A percentile compares a stretch with the other conserved stretches of the same genome.
Conservation (phyloP, 2,797 vertebrate species). For the Lutjanus campechanus region DNA sequence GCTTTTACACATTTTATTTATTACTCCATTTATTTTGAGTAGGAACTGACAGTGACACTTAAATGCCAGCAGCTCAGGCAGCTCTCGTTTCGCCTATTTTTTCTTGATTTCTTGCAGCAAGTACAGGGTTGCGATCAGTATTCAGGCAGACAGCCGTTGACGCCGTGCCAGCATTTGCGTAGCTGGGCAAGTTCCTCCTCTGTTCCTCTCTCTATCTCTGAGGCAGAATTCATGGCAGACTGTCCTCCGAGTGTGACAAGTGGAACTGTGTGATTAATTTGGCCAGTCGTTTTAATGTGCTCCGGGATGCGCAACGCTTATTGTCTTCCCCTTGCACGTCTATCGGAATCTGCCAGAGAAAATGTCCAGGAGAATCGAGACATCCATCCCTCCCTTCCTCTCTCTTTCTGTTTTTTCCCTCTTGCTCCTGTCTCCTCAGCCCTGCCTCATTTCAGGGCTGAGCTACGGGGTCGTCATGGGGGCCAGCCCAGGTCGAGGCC, state of each 20-base stretch:
- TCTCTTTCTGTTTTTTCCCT: conserved; percentile 2
- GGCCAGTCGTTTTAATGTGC: conserved; percentile 84
- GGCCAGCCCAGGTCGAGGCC: conserved; percentile 74
- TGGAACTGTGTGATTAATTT: conserved; percentile 87
- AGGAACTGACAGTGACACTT: conserved; percentile 56
- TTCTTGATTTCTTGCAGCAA: conserved; percentile 61
- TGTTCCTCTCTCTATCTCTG: conserved; percentile 67
- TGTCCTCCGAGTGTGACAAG: conserved; percentile 83
- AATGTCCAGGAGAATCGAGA: conserved; percentile 74
- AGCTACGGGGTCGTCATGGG: conserved; percentile 70
- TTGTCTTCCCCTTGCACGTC: conserved; percentile 80
- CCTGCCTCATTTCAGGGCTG: conserved; percentile 70
- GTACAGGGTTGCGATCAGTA: conserved; percentile 71
- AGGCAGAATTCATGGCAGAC: conserved; percentile 80
- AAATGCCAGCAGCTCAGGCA: conserved; percentile 59
- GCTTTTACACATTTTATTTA: conserved; percentile 47
- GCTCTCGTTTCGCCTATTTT: conserved; percentile 58
- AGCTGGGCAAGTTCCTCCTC: conserved; percentile 69
- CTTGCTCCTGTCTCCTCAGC: conserved; percentile 41
- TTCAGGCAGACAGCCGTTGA: conserved; percentile 77
- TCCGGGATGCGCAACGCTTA: conserved; percentile 79
- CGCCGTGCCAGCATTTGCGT: conserved; percentile 72
- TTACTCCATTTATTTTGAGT: conserved; percentile 49
- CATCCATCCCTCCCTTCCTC: conserved; percentile 44
- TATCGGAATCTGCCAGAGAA: conserved; percentile 76